These are phyloP conservation scores for Mobula birostris DNA, from an alignment of 2,113 vertebrate species.

Conservation along the genomic window DNA sequence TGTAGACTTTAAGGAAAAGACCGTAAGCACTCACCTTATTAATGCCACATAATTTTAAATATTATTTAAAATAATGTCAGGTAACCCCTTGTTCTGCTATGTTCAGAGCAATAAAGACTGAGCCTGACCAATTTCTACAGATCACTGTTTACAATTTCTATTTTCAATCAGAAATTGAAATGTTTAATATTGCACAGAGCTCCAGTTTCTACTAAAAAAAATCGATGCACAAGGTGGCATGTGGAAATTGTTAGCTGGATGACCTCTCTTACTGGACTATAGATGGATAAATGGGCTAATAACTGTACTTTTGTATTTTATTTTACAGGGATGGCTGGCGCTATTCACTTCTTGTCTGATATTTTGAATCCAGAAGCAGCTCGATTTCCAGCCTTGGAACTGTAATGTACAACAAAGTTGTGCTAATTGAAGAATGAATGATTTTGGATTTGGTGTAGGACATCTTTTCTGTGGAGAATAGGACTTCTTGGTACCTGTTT, in stretches of 20 bases:
- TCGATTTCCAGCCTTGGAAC: constrained; percentile 88
- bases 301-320: not conserved
- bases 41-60: too few species aligned
- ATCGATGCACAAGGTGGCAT: not conserved
- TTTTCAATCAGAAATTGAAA: not conserved
- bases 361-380: constrained; percentile 71
- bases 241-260: not conserved
- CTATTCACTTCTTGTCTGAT: constrained; percentile 88
- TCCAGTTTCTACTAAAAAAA: not conserved
- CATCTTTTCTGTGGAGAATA: not conserved
- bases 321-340: constrained; percentile 83
- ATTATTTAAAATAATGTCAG: too few species aligned
- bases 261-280: not conserved
- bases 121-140: not conserved
- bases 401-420: constrained; percentile 52
- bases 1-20: too few species aligned
- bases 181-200: not conserved
- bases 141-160: not conserved
- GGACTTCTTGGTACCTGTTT: constrained; percentile 49
- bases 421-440: constrained; percentile 42
- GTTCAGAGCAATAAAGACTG: too few species aligned
- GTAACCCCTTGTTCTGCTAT: too few species aligned
- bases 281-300: not conserved
- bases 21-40: too few species aligned
- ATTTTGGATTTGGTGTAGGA: constrained; percentile 24